Base-by-base conservation (phyloP, 1,140 invertebrate species). In the Drosophila elegans region DNA sequence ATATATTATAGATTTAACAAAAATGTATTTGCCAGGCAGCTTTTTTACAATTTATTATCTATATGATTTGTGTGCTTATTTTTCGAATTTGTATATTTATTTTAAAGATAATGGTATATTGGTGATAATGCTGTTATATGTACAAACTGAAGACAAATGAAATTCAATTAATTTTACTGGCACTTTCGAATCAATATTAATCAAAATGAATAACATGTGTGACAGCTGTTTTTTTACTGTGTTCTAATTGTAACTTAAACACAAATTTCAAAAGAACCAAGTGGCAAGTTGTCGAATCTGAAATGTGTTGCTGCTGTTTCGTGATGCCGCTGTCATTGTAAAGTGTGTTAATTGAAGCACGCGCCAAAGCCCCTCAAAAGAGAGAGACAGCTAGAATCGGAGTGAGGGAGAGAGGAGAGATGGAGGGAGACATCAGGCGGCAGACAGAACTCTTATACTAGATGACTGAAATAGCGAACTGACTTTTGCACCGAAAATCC, bases 321-420 rank as follows among this genome's bases (percentile, higher is more conserved):
- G 29, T 54, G 64, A 16, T 73, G 69, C 69, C 39, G 67, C 55
- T 73, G 55, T 74, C 49, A 36, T 21, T 52, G 49, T 68, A 82
- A 60, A 78, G 66, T 76, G 83, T 88, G 82, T 88, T 86, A 88
- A 86, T 88, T 86, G 69, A 78, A 86, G 78, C 82, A 85, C 82
- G 83, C 83, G 82, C 66, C 68, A 29, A 57, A 39, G 27, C 51
- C 29, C 27, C 42, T 21, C 32, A 52, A 44, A 42, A 38, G 45
- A 54, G 39, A 64, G 48, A 55, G 75, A 71, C 32, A 56, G 55
- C n/a, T 42, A 39, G 52, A 41, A 45, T 11, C 3, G 0, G n/a
- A 21, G 21, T 5, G 36, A 16, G 1, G 21, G 48, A 25, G 27
- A 12, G 10, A 34, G 13, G 25, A 32, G n/a, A 13, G 32, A 38